Percentiles rank a stretch among this genome's conserved stretches.
Evolutionary conservation across 1,140 invertebrate species (phyloP).

Genomic region (Samia ricini): DNA sequence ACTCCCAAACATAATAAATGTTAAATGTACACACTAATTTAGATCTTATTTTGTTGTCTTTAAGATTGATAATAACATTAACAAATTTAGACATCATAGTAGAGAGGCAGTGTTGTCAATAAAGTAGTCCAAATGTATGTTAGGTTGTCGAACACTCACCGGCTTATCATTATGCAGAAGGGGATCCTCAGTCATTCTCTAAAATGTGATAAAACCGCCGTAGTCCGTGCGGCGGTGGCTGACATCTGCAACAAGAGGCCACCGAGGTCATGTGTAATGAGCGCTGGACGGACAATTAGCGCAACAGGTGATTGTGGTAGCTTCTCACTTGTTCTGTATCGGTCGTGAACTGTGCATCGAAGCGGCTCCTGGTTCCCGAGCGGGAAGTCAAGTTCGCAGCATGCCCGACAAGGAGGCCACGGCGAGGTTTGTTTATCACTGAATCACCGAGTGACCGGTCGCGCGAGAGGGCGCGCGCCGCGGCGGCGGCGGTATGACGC

Average conservation of each 20-base stretch:
- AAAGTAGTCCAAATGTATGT: background rate
- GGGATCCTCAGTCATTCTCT: slow-evolving; percentile 74
- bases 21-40: background rate
- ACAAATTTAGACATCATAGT: background rate
- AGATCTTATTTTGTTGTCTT: background rate
- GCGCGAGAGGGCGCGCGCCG: slow-evolving; percentile 23
- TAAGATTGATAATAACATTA: background rate
- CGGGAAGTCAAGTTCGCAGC: slow-evolving; percentile 55
- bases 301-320: slow-evolving; percentile 17
- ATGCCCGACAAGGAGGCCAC: slow-evolving; percentile 54
- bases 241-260: slow-evolving; percentile 68
- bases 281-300: slow-evolving; percentile 9
- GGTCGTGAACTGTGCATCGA: slow-evolving; percentile 60
- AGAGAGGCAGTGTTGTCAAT: background rate
- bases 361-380: slow-evolving; percentile 45
- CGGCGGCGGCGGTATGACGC: slow-evolving; percentile 37
- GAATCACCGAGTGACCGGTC: slow-evolving; percentile 44
- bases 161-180: slow-evolving; percentile 61
- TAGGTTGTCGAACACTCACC: slow-evolving; percentile 50
- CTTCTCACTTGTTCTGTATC: slow-evolving; percentile 64
- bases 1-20: slow-evolving; percentile 10
- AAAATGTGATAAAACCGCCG: slow-evolving; percentile 74
- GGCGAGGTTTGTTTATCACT: slow-evolving; percentile 61
- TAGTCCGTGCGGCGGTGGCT: slow-evolving; percentile 66
- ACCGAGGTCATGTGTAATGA: slow-evolving; percentile 59